A percentile compares a stretch with the other conserved stretches of the same genome.
These are phyloP conservation scores for Iphiclides podalirius DNA, from an alignment of 2,888 invertebrate species.

Conservation along the genomic window DNA sequence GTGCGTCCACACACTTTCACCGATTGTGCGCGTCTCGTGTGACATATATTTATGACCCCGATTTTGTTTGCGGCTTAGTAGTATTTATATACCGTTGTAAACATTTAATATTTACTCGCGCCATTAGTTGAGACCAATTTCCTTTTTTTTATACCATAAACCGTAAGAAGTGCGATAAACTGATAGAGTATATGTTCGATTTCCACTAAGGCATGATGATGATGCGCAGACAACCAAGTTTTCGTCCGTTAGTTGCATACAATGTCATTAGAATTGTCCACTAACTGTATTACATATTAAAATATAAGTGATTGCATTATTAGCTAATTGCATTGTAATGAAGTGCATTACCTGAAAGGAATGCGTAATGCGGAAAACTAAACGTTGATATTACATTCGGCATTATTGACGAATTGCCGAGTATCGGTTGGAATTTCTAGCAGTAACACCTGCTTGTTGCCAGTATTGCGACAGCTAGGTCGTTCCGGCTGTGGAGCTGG, in stretches of 20 bases:
- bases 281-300: too few species aligned
- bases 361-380: too few species aligned
- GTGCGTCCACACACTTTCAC: constrained; percentile 60
- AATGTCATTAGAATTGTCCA: too few species aligned
- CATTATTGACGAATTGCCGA: constrained; percentile 35
- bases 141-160: neutral
- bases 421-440: constrained; percentile 58
- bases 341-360: too few species aligned
- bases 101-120: neutral
- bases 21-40: constrained; percentile 51
- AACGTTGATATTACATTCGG: constrained; percentile 7
- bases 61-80: constrained; percentile 20
- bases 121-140: neutral
- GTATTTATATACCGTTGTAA: constrained; percentile 9
- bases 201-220: too few species aligned
- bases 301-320: too few species aligned
- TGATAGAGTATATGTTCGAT: too few species aligned
- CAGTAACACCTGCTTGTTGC: constrained; percentile 61
- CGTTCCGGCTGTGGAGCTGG: constrained; percentile 37
- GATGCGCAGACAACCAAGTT: too few species aligned
- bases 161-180: too few species aligned
- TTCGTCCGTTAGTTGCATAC: too few species aligned
- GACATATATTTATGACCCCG: constrained; percentile 53
- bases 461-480: constrained; percentile 55
- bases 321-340: too few species aligned